Conservation (phyloP, 2,113 vertebrate species). For the Pipa parva region DNA sequence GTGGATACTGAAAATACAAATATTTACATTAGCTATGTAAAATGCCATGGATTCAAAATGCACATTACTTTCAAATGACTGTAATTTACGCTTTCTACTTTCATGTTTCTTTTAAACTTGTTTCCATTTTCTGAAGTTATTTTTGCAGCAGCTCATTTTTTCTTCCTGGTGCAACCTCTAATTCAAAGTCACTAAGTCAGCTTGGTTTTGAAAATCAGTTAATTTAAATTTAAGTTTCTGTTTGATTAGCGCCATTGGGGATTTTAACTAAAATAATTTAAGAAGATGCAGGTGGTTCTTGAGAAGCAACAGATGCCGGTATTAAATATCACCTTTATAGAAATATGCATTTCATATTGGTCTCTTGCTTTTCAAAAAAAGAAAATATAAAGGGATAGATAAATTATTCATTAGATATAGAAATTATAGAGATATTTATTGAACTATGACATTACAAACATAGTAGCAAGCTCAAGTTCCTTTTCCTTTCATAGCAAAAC, state of each 20-base stretch:
- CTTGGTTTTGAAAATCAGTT: conserved; percentile 10
- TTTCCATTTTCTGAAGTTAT: background rate
- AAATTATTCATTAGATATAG: no score
- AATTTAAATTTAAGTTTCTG: conserved; percentile 27
- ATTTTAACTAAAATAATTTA: conserved; percentile 31
- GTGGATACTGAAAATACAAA: no score
- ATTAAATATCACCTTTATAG: conserved; percentile 7
- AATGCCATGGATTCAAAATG: background rate
- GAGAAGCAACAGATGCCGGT: conserved; percentile 20
- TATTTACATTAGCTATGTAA: no score
- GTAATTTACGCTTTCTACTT: background rate
- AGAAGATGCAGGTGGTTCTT: conserved; percentile 22
- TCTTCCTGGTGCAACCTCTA: background rate
- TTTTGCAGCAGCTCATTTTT: background rate
- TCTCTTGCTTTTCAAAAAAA: conserved; percentile 1
- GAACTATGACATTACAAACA: no score
- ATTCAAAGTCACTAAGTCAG: background rate
- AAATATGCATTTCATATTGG: conserved; percentile 6
- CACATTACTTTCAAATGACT: background rate
- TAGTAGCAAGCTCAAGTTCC: no score
- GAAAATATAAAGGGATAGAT: no score
- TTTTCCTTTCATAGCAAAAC: no score
- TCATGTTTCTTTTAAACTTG: background rate
- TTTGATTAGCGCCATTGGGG: conserved; percentile 34
- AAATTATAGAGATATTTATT: no score